Evolutionary conservation across 2,797 vertebrate genomes (phyloP), one percentile per base, ranked within the genome.

Genomic region (Clarias pachynema): DNA sequence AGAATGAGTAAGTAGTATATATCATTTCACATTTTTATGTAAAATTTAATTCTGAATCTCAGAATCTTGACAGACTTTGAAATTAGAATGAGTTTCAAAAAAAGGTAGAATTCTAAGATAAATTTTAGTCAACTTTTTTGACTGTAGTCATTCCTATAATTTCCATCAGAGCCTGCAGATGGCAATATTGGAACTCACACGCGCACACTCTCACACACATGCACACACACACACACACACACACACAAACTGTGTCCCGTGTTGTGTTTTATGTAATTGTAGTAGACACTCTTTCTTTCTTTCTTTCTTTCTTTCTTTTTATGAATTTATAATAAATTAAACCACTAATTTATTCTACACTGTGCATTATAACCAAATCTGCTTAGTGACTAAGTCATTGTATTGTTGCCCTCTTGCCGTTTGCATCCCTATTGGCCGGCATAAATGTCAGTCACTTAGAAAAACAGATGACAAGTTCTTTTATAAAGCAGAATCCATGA

Each of bases 401-500:
- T 22, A 37, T 80, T 70, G 34, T 44, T 84, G 53, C 74, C 69
- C 68, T 49, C 63, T 10, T 44, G 44, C 44, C 44, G 9, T 44
- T 44, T 44, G 44, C 44, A 44, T 44, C 59, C 57, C 79, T 24
- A 90, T 89, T 90, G 89, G 89, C 26, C 40, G 44, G 68, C 60
- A 7, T 70, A 18, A 66, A 56, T 34, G 29, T 73, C 66, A 82
- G 24, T 82, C 56, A 57, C 16, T 62, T 77, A 65, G 56, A 49
- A 82, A 63, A 78, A 53, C 24, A 68, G 49, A 37, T 78, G 65
- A 57, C 73, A 31, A 37, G 31, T 44, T 65, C 26, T 57, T 82
- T 78, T 86, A 84, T 83, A 88, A 84, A 81, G 68, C 65, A 37
- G 66, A 15, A 15, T 53, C 66, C 22, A 57, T 62, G 29, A 66